Evolutionary conservation across 1,140 invertebrate species (phyloP), one percentile per base, ranked within the genome.

Genomic region (Micrasema minimum): DNA sequence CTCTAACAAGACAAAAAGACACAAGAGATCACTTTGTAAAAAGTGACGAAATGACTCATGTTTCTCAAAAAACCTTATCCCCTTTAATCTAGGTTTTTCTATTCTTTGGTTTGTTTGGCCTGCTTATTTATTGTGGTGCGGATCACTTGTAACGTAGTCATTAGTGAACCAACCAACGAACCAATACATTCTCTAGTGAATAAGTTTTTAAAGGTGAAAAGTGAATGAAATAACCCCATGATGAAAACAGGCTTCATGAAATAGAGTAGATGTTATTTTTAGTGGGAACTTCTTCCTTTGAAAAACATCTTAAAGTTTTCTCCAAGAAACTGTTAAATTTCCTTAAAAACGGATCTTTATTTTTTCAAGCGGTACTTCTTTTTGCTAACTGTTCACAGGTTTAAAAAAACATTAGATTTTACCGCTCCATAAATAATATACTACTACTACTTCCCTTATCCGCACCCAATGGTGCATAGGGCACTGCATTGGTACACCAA

Each of bases 191-290:
- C 55, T 20, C 37, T 20, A 41, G 55, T 22, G 35, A 59, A 59
- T 59, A 59, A 38, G 53, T n/a, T 59, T 59, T 59, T 59, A 14
- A 38, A 38, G 31, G 53, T 41, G 55, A 59, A 59, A 59, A 59
- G 35, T 38, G 37, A 59, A 59, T 26, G 16, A 22, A 41, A 2
- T 11, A 43, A 22, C 55, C n/a, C 55, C n/a, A 23, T 38, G n/a
- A 41, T 14, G 37, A 59, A 57, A 41, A 16, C 37, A 41, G 18
- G 11, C 46, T 10, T n/a, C n/a, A 16, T 0, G 46, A 22, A 22
- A 48, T 2, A 18, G 11, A 48, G 46, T 18, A 48, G 46, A 31
- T 7, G 2, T 31, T 7, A 4, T 31, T 7, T 31, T 31, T 31
- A 31, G 3, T 2, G 26, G 2, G 7, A 31, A 31, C 26, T 31